Base-by-base conservation (phyloP, 2,888 invertebrate genomes). In the Himalopsyche tibetana region DNA sequence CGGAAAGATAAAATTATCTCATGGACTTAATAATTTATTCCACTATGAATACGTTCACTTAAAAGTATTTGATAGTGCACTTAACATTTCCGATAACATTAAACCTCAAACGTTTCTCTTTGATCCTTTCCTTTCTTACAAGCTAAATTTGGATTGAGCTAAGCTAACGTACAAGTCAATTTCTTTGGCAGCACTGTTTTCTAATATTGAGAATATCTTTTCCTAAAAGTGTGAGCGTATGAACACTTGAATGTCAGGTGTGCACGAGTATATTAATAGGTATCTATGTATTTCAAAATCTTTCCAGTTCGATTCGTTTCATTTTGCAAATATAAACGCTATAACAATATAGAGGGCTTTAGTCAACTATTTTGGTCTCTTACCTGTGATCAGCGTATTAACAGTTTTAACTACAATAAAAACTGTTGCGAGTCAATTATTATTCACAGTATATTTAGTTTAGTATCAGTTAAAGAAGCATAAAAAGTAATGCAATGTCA, bases 121-220 rank as follows among this genome's bases (percentile, higher is more conserved):
- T 38, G 40, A 38, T 40, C 80, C 38, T 19, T 38, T 80, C 80
- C 80, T 40, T 80, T 80, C 42, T 80, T 80, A 42, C 42, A 17
- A 28, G 6, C 42, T 80, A 80, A 81, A 8, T 45, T 81, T 51
- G 81, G 45, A 45, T 81, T 81, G 81, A 81, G 81, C 81, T 40
- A 81, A 51, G 45, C 42, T 38, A 40, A 40, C 80, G 36, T 42
- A 80, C 19, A 12, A 81, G 81, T 81, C 81, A 81, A 81, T 81
- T 81, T 81, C 51, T 81, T 81, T 81, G 81, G 81, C 81, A 81
- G 81, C 42, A 81, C 42, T 80, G 42, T 80, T 80, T 80, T 36
- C 80, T 63, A 63, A 2, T 63, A 9, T 63, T 63, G 63, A 63
- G 28, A 63, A 19, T 28, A 19, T 63, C 19, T 19, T 63, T 63